phyloP scores from a whole-genome alignment of 92 coral and sea anemone genomes.

The Siderastrea siderea region DNA sequence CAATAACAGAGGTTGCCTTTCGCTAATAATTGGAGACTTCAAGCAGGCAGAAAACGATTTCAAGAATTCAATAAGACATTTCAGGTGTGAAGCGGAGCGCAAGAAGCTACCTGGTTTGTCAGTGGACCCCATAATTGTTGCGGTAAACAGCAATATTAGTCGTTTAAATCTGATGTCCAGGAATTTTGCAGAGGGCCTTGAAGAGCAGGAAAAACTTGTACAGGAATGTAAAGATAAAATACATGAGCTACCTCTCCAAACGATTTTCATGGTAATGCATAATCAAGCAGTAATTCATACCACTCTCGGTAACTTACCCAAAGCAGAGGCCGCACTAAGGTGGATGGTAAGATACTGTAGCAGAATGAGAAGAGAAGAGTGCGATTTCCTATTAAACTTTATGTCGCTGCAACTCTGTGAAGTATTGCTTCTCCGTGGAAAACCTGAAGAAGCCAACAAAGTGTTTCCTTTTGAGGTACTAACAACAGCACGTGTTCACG shows the following conservation, averaged over 20 bases:
- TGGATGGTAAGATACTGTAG: neutral
- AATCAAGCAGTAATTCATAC: neutral
- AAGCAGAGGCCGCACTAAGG: neutral
- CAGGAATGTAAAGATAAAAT: neutral
- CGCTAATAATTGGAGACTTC: neutral
- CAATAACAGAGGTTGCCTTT: constrained; percentile 24
- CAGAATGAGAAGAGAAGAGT: neutral
- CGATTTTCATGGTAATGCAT: neutral
- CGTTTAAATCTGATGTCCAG: neutral
- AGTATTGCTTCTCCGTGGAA: constrained; percentile 2
- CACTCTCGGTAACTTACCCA: neutral
- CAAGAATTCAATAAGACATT: neutral
- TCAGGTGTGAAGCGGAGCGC: neutral
- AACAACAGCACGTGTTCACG: neutral
- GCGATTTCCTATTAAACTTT: neutral
- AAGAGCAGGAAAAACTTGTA: neutral
- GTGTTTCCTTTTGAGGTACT: neutral
- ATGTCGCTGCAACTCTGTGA: neutral
- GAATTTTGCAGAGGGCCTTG: neutral
- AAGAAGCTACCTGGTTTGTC: no score
- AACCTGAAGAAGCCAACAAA: neutral
- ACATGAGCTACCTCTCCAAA: neutral
- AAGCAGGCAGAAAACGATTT: neutral
- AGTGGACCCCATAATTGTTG: neutral
- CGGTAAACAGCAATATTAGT: neutral